A percentile compares a stretch with the other conserved stretches of the same genome.
These are phyloP conservation scores for Conus ventricosus DNA, from an alignment of 1,140 invertebrate genomes.

Conservation along the genomic window DNA sequence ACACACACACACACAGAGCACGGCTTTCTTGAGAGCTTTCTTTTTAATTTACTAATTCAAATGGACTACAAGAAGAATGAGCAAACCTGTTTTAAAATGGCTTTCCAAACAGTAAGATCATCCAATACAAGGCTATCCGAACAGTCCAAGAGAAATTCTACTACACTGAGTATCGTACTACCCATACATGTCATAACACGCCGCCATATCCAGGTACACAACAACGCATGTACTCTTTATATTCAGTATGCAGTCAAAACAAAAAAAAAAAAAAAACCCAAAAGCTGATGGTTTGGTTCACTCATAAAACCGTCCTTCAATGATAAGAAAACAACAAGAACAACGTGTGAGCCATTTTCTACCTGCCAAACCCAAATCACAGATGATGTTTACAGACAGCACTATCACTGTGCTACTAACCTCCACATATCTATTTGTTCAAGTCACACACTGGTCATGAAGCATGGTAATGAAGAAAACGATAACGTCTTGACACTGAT, in stretches of 20 bases:
- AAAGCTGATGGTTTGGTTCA: neutral
- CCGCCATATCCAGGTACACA: no score
- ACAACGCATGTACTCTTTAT: no score
- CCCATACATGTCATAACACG: neutral
- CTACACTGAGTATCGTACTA: neutral
- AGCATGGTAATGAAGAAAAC: no score
- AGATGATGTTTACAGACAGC: no score
- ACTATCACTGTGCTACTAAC: no score
- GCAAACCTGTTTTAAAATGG: neutral
- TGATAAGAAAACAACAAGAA: neutral
- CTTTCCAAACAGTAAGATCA: neutral
- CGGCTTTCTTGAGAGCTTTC: neutral
- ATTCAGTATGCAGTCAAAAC: no score
- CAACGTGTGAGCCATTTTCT: no score
- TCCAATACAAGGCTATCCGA: neutral
- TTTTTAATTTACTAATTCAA: conserved; percentile 8
- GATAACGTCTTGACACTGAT: no score
- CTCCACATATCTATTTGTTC: no score
- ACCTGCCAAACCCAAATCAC: no score
- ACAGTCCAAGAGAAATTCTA: neutral
- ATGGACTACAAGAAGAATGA: conserved; percentile 2
- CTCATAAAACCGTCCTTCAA: neutral
- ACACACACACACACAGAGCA: neutral
- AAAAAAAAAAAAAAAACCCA: no score
- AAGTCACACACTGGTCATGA: no score